These are phyloP conservation scores for Ciona savignyi DNA, from an alignment of 23 tunicate species.

Conservation along the genomic window DNA sequence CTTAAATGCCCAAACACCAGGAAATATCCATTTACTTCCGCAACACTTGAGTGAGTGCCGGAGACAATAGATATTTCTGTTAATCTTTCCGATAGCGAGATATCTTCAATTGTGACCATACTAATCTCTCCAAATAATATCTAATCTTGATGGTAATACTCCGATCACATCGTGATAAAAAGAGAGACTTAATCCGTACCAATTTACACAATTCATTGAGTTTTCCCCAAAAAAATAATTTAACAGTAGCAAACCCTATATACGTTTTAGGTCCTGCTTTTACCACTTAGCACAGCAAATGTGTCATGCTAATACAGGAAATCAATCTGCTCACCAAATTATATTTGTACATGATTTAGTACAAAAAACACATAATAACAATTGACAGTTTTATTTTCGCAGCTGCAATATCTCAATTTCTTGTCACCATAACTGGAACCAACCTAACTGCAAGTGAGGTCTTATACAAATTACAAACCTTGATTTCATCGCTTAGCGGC, in stretches of 20 bases:
- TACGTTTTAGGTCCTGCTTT: too few relatives aligned
- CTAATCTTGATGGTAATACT: neutral
- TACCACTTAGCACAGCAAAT: too few relatives aligned
- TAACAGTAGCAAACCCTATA: too few relatives aligned
- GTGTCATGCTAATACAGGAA: too few relatives aligned
- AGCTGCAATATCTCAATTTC: slow-evolving; percentile 24
- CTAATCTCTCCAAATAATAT: neutral
- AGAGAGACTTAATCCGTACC: neutral
- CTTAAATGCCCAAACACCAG: neutral
- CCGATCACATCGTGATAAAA: neutral
- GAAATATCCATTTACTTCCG: neutral
- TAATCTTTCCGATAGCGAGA: neutral
- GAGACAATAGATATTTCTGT: neutral
- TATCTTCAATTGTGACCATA: neutral
- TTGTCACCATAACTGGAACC: slow-evolving; percentile 26
- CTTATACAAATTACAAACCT: slow-evolving; percentile 8
- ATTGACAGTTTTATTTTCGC: too few relatives aligned
- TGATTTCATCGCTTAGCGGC: slow-evolving; percentile 18
- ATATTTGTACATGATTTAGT: too few relatives aligned
- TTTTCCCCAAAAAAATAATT: too few relatives aligned
- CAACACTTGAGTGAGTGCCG: neutral
- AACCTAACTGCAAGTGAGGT: slow-evolving; percentile 26
- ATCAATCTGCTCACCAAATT: too few relatives aligned
- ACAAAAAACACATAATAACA: too few relatives aligned
- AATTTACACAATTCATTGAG: neutral